Evolutionary conservation across 2,113 vertebrate genomes (phyloP), one percentile per base, ranked within the genome.

Genomic region (Herpetotheres cachinnans): DNA sequence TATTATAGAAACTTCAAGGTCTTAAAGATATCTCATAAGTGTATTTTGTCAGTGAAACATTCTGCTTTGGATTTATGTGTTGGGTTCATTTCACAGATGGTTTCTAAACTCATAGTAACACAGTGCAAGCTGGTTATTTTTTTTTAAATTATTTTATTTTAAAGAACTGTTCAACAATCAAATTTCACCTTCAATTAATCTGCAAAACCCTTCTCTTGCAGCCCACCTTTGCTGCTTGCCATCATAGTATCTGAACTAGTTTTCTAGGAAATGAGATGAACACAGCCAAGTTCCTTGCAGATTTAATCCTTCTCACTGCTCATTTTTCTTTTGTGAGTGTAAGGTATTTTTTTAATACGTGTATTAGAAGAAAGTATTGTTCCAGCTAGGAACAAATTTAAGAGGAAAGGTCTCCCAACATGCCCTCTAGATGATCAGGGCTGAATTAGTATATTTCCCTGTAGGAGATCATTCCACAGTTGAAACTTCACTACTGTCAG

Each of bases 1-100:
- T 85, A 24, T 93, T 95, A 94, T 65, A 87, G 82, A 93, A 92
- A 61, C 50, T 59, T 87, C 81, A 90, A 94, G 36, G 42, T 92
- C 50, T 95, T 89, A 70, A 94, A 93, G 83, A 81, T 80, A 90
- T 50, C n/a, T 81, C 72, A 49, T 46, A n/a, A 61, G 65, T 13
- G 66, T 94, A 52, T 91, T 94, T 94, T 88, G 46, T 96, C 54
- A 32, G 46, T 40, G 86, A 90, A 95, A 59, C 42, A 40, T 91
- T 94, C 54, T 89, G 52, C 44, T 78, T 90, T 79, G 44, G 56
- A 46, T 90, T 80, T 86, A 63, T 77, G 11, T 76, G 46, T 63
- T 76, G 78, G 80, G 38, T 59, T 92, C 25, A 40, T 82, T 89
- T 94, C 89, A 91, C 61, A 86, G 38, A 71, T 77, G 52, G 54